Evolutionary conservation across 2,797 vertebrate species (phyloP).

Genomic region (Onychomys arenicola): DNA sequence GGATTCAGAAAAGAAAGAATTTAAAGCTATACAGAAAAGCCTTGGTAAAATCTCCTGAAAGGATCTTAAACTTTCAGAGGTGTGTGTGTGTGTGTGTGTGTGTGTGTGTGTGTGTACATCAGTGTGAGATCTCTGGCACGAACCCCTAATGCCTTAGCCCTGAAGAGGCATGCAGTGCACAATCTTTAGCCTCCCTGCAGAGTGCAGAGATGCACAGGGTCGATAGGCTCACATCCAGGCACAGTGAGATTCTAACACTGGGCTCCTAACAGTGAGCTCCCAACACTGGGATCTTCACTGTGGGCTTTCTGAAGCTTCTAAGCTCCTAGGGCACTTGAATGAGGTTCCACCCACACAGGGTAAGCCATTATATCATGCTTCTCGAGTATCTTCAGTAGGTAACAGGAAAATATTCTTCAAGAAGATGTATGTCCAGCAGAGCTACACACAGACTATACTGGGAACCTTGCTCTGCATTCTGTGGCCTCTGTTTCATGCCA

Average conservation of each 20-base stretch:
- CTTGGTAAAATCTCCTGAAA: background rate
- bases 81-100: background rate
- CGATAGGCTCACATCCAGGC: background rate
- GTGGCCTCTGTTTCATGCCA: background rate
- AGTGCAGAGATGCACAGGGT: background rate
- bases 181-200: background rate
- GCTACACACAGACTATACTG: background rate
- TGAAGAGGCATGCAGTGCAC: fast-evolving
- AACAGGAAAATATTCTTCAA: background rate
- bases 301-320: background rate
- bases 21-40: background rate
- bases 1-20: background rate
- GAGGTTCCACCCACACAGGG: too few species aligned
- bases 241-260: background rate
- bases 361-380: background rate
- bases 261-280: background rate
- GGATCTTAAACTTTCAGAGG: background rate
- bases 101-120: background rate
- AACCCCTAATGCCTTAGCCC: background rate
- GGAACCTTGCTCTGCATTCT: background rate
- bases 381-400: background rate
- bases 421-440: background rate
- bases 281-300: background rate
- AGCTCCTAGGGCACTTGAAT: background rate
- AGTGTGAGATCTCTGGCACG: background rate